Evolutionary conservation across 2,113 vertebrate species (phyloP), one percentile per base, ranked within the genome.

Genomic region (Camelus dromedarius): DNA sequence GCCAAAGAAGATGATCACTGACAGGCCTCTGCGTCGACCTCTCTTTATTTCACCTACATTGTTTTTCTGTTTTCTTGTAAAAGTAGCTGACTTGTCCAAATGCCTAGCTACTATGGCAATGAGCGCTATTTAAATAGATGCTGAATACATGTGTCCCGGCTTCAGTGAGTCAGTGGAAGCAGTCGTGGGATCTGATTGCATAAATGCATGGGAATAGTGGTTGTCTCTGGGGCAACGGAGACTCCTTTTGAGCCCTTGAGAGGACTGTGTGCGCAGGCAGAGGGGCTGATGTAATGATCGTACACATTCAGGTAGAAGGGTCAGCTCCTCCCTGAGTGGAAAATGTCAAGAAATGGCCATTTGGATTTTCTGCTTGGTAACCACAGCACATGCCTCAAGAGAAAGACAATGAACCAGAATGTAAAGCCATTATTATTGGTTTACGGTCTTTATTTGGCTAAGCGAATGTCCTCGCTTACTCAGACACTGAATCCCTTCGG

Each of bases 121-220:
- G 90, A 97, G 70, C 75, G 66, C 87, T 96, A 94, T 97, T 98
- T 97, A 95, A 96, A 91, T 93, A 97, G 96, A 81, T 77, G 86
- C 58, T 66, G 54, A 96, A 77, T 77, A 82, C 95, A 24, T 50
- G 93, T 93, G 72, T 76, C 77, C 91, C 64, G 72, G 91, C 94
- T 91, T 86, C 80, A 70, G 48, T 62, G 91, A 96, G 96, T 95
- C 91, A 86, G 75, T 83, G 52, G 75, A 89, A 96, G 75, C 69
- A 32, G 26, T 83, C 54, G 48, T 70, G 72, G 87, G 79, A 89
- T 93, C 62, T 62, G 66, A 91, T 32, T 94, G 82, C 86, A 89
- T 95, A 96, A 96, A 87, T 86, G 32, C 58, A 87, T 52, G 50
- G 73, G 67, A 97, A 91, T 80, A 62, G 42, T 64, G 76, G 52